These are phyloP conservation scores for Polyodon spathula DNA, from an alignment of 2,113 vertebrate species.

Conservation along the genomic window DNA sequence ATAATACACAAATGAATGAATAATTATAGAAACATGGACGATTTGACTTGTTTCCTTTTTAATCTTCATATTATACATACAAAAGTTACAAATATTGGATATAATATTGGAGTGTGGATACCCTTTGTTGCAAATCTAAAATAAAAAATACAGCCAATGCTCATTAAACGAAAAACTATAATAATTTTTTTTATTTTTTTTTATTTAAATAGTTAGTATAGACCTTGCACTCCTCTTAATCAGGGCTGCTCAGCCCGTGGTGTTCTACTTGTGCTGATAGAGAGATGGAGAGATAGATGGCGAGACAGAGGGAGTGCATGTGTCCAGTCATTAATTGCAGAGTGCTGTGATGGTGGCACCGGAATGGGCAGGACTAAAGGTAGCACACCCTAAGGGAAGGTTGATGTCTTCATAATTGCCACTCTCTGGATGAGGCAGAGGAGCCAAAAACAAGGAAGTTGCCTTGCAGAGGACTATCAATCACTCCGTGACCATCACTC, in stretches of 20 bases:
- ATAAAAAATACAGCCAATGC: too few relatives aligned
- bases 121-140: too few relatives aligned
- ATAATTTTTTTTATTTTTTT: too few relatives aligned
- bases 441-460: conserved; percentile 53
- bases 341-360: conserved; percentile 18
- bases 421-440: conserved; percentile 52
- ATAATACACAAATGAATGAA: too few relatives aligned
- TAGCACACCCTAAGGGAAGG: conserved; percentile 54
- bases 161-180: too few relatives aligned
- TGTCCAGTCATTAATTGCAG: conserved; percentile 34
- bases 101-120: too few relatives aligned
- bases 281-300: conserved; percentile 15
- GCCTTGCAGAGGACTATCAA: conserved; percentile 71
- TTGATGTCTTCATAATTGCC: conserved; percentile 69
- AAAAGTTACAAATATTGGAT: too few relatives aligned
- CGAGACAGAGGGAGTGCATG: conserved; percentile 4
- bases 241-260: neutral
- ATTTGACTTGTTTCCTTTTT: too few relatives aligned
- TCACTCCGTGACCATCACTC: conserved; percentile 81
- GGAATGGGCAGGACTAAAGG: conserved; percentile 39
- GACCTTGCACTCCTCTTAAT: neutral
- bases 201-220: neutral
- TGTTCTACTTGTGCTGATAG: conserved; percentile 16
- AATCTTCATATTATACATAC: too few relatives aligned
- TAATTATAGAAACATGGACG: too few relatives aligned